These are phyloP conservation scores for Notarius quadriscutis DNA, from an alignment of 2,113 vertebrate genomes.

Conservation along the genomic window DNA sequence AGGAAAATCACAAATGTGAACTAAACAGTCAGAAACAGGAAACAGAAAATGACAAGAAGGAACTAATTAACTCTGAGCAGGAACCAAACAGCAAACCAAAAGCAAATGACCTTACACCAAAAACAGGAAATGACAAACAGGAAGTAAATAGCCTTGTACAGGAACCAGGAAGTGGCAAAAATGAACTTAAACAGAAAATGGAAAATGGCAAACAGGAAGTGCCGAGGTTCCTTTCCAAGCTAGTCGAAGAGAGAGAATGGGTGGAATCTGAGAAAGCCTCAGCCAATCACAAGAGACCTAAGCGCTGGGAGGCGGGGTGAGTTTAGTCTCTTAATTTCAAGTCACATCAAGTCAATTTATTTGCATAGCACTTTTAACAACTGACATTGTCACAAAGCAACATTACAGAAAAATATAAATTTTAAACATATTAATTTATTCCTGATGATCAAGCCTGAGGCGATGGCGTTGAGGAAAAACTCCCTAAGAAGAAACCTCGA, in stretches of 20 bases:
- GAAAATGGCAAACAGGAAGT: slow-evolving; percentile 39
- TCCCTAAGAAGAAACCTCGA: too few species aligned
- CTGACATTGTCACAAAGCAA: too few species aligned
- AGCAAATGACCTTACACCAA: background rate
- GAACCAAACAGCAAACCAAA: background rate
- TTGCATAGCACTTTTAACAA: too few species aligned
- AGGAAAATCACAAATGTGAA: background rate
- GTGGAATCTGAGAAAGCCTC: slow-evolving; percentile 71
- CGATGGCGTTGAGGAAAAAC: too few species aligned
- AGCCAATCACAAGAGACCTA: slow-evolving; percentile 75
- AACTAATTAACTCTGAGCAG: background rate
- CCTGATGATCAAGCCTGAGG: too few species aligned
- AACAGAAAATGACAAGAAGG: background rate
- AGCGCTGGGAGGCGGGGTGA: slow-evolving; percentile 87
- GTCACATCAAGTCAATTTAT: too few species aligned
- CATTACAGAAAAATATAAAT: too few species aligned
- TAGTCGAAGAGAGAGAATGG: slow-evolving; percentile 94
- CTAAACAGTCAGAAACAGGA: background rate
- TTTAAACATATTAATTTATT: too few species aligned
- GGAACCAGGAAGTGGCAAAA: background rate
- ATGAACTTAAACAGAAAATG: background rate
- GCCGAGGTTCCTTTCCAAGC: slow-evolving; percentile 85
- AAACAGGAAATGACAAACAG: background rate
- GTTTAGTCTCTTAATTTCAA: background rate
- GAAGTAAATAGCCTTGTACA: slow-evolving; percentile 38